A percentile compares a stretch with the other conserved stretches of the same genome.
phyloP scores from a whole-genome alignment of 2,113 vertebrate genomes.

The Collichthys lucidus region DNA sequence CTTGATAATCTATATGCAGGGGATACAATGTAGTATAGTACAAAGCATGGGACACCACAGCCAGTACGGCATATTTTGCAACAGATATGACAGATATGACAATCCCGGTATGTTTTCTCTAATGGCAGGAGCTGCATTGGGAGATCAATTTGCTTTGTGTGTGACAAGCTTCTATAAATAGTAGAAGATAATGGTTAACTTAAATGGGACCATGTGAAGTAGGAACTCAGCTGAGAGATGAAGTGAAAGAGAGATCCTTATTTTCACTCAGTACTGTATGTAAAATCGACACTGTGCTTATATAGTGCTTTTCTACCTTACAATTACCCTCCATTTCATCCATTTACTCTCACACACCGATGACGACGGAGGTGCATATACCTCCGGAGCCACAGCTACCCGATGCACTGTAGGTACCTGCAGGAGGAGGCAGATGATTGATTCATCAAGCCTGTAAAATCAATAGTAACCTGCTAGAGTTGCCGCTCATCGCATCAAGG shows the following conservation, averaged over 20 bases:
- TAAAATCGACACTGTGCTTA: conserved; percentile 8
- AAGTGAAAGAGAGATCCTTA: conserved; percentile 27
- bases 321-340: not conserved
- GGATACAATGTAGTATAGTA: not conserved
- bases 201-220: conserved; percentile 55
- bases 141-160: conserved; percentile 11
- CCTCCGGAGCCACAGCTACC: not conserved
- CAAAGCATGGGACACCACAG: not conserved
- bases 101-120: conserved; percentile 18
- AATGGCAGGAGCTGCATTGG: conserved; percentile 10
- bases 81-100: not conserved
- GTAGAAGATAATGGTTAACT: conserved; percentile 53
- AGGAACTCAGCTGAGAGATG: conserved; percentile 37
- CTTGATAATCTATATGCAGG: not conserved
- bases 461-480: conserved; percentile 66
- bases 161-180: conserved; percentile 48
- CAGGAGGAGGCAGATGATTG: conserved; percentile 67
- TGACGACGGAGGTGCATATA: too few relatives aligned
- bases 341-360: not conserved
- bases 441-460: conserved; percentile 69
- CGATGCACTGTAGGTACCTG: conserved; percentile 41
- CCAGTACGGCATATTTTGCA: not conserved
- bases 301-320: not conserved
- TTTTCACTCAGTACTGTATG: conserved; percentile 35
- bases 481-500: conserved; percentile 58